phyloP scores from a whole-genome alignment of 2,113 vertebrate species.

The Loxodonta africana region DNA sequence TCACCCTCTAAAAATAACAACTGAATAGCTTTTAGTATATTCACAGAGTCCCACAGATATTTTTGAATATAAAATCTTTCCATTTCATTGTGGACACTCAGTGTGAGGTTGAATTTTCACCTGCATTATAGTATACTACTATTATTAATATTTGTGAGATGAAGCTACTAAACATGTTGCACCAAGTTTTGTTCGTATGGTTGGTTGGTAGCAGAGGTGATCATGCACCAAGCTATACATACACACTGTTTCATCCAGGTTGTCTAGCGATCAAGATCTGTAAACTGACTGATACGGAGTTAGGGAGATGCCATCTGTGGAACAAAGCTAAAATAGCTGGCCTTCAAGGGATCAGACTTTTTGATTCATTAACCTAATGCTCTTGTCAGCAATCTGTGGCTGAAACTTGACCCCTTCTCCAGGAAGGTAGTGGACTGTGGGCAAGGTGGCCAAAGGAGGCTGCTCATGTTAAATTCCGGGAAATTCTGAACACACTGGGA shows the following conservation, averaged over 20 bases:
- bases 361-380: constrained; percentile 20
- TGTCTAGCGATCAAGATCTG: constrained; percentile 13
- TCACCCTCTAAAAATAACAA: constrained; percentile 10
- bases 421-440: not conserved
- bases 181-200: not conserved
- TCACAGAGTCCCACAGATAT: not conserved
- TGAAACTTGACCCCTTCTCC: not conserved
- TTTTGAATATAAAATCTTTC: constrained; percentile 11
- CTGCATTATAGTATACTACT: not conserved
- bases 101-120: not conserved
- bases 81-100: not conserved
- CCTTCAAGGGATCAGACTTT: constrained; percentile 17
- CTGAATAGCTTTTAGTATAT: not conserved
- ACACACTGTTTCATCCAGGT: not conserved
- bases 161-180: constrained; percentile 22
- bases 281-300: not conserved
- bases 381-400: not conserved
- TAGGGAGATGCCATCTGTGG: constrained; percentile 31
- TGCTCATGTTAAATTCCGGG: constrained; percentile 18
- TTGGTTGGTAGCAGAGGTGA: not conserved
- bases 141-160: not conserved
- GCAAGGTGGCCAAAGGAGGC: constrained; percentile 9
- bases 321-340: constrained; percentile 38
- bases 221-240: not conserved
- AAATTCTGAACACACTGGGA: constrained; percentile 12